Evolutionary conservation across 2,888 invertebrate genomes (phyloP).

Genomic region (Trichogramma dendrolimi): DNA sequence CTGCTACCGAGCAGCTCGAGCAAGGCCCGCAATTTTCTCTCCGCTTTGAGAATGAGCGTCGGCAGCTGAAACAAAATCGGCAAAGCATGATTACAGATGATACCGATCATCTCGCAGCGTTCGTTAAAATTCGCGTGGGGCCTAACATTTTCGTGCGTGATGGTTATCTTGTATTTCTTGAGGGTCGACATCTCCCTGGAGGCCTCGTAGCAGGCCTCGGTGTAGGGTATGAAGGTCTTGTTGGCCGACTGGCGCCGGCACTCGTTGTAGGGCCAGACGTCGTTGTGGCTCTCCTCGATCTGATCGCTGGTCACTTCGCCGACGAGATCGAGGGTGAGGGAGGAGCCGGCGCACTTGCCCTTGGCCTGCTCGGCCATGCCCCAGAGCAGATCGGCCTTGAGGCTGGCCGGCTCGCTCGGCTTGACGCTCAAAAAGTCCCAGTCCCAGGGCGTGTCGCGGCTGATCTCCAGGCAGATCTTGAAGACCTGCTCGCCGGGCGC

Average conservation of each 20-base stretch:
- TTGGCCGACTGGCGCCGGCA: slow-evolving; percentile 38
- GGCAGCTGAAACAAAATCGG: too few relatives aligned
- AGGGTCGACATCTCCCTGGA: slow-evolving; percentile 48
- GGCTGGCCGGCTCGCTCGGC: slow-evolving; percentile 39
- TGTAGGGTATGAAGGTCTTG: slow-evolving; percentile 41
- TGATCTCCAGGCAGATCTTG: slow-evolving; percentile 45
- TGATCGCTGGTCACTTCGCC: slow-evolving; percentile 44
- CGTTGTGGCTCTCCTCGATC: slow-evolving; percentile 34
- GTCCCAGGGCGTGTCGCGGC: slow-evolving; percentile 43
- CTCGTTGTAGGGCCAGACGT: slow-evolving; percentile 44
- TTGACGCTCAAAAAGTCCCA: slow-evolving; percentile 44
- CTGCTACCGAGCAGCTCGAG: too few relatives aligned
- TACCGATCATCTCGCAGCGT: slow-evolving; percentile 4
- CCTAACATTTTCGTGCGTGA: slow-evolving; percentile 42
- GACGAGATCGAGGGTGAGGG: slow-evolving; percentile 38
- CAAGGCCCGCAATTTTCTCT: too few relatives aligned
- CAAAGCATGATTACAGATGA: background rate
- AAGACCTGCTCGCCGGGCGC: slow-evolving; percentile 39
- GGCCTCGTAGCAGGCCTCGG: slow-evolving; percentile 45
- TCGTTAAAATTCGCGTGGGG: background rate
- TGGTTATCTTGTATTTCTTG: slow-evolving; percentile 40
- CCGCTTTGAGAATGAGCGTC: too few relatives aligned
- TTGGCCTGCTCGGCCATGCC: slow-evolving; percentile 40
- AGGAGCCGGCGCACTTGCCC: slow-evolving; percentile 45
- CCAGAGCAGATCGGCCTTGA: slow-evolving; percentile 42